Percentiles rank a stretch among this genome's conserved stretches.
phyloP scores from a whole-genome alignment of 2,888 invertebrate genomes.

The Blastobasis adustella region DNA sequence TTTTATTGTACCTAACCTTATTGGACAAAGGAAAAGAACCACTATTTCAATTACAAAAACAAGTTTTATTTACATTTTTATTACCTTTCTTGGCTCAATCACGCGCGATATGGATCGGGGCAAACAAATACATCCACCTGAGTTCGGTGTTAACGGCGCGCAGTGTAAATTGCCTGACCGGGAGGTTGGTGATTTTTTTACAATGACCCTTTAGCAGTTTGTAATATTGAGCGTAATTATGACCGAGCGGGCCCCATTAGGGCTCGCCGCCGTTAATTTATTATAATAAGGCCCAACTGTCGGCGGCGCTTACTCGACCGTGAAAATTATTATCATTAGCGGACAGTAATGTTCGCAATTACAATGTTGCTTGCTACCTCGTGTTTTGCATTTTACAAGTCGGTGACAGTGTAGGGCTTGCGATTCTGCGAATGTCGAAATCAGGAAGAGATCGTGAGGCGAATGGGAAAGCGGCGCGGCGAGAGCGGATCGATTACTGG shows the following conservation, averaged over 20 bases:
- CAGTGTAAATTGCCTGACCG: not conserved
- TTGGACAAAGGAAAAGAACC: no score
- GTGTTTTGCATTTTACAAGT: not conserved
- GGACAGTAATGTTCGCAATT: conserved; percentile 31
- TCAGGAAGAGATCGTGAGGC: conserved; percentile 8
- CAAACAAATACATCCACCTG: no score
- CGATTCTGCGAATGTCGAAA: conserved; percentile 8
- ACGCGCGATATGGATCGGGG: no score
- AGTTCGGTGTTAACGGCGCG: no score
- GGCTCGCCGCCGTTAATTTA: conserved; percentile 61
- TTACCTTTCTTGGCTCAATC: no score
- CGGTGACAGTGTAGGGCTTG: not conserved
- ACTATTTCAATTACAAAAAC: no score
- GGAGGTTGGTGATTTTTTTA: conserved; percentile 23
- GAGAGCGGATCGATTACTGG: conserved; percentile 11
- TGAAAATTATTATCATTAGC: conserved; percentile 67
- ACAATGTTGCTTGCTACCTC: not conserved
- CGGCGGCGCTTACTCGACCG: conserved; percentile 55
- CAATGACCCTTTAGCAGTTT: conserved; percentile 48
- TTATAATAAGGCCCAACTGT: conserved; percentile 69
- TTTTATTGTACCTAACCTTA: no score
- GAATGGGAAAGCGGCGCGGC: conserved; percentile 10
- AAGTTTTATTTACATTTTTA: no score
- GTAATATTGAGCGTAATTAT: conserved; percentile 56
- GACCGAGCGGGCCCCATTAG: conserved; percentile 53